Percentiles rank a stretch among this genome's conserved stretches.
Evolutionary conservation across 2,113 vertebrate genomes (phyloP).

Genomic region (Macrotis lagotis): DNA sequence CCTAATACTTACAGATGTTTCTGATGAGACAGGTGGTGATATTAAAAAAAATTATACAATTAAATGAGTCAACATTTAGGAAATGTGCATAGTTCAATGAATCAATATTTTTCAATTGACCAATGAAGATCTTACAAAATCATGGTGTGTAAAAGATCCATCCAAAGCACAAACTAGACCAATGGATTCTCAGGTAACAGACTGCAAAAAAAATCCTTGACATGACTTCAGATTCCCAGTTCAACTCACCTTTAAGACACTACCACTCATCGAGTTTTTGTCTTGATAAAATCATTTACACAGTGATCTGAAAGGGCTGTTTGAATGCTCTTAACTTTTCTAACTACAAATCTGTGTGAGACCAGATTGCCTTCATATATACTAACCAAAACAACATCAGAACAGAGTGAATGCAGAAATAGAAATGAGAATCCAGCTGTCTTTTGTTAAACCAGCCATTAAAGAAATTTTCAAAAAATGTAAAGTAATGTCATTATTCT

Average conservation of each 20-base stretch:
- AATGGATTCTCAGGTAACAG: neutral
- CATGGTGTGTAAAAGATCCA: neutral
- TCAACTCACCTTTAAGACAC: neutral
- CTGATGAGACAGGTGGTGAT: neutral
- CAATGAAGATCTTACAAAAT: neutral
- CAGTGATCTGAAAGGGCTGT: neutral
- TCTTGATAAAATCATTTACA: neutral
- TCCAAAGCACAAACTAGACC: neutral
- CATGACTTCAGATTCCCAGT: neutral
- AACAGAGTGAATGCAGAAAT: neutral
- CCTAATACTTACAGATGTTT: neutral
- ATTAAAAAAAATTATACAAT: neutral
- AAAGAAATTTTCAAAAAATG: neutral
- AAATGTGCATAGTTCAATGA: neutral
- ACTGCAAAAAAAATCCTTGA: neutral
- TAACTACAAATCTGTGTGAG: neutral
- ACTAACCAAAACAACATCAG: neutral
- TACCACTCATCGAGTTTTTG: neutral
- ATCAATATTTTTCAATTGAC: neutral
- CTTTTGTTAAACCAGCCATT: neutral
- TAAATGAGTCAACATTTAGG: neutral
- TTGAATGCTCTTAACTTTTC: neutral
- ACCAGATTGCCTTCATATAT: neutral
- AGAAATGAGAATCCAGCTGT: neutral
- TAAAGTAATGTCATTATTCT: neutral